These are phyloP conservation scores for Polydrusus pterygomalis DNA, from an alignment of 2,888 invertebrate genomes.

Conservation along the genomic window DNA sequence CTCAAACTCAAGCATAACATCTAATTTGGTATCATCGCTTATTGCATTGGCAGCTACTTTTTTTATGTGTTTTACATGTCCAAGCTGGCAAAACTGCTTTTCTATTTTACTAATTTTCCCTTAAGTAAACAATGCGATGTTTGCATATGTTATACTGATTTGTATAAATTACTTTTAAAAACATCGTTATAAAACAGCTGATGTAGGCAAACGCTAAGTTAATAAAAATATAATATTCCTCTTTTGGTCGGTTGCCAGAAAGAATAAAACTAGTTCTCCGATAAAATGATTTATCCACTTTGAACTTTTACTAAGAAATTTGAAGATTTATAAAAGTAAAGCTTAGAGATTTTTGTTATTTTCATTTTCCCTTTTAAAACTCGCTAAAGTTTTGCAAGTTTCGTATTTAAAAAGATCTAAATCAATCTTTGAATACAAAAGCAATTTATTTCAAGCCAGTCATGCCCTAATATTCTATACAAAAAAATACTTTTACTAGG, in stretches of 20 bases:
- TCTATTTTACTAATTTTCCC: too few species aligned
- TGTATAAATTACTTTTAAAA: too few species aligned
- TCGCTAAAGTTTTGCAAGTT: conserved; percentile 5
- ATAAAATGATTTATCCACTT: conserved; percentile 6
- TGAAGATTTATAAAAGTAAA: not conserved
- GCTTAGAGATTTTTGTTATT: not conserved
- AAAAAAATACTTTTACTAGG: conserved; percentile 1
- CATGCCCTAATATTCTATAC: not conserved
- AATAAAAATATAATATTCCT: not conserved
- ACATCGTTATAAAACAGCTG: not conserved
- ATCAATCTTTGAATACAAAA: not conserved
- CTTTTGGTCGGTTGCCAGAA: not conserved
- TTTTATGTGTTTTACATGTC: too few species aligned
- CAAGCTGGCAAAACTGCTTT: too few species aligned
- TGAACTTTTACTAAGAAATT: not conserved
- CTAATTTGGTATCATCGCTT: too few species aligned
- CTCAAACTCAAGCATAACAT: too few species aligned
- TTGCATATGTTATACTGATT: too few species aligned
- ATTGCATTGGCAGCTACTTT: too few species aligned
- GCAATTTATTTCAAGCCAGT: not conserved
- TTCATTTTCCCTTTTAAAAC: not conserved
- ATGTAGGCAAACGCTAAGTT: too few species aligned
- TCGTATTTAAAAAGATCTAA: conserved; percentile 10
- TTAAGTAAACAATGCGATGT: too few species aligned
- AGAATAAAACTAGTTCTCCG: not conserved